Base-by-base conservation (phyloP, 2,797 vertebrate species). In the Paratrypauchen microcephalus region DNA sequence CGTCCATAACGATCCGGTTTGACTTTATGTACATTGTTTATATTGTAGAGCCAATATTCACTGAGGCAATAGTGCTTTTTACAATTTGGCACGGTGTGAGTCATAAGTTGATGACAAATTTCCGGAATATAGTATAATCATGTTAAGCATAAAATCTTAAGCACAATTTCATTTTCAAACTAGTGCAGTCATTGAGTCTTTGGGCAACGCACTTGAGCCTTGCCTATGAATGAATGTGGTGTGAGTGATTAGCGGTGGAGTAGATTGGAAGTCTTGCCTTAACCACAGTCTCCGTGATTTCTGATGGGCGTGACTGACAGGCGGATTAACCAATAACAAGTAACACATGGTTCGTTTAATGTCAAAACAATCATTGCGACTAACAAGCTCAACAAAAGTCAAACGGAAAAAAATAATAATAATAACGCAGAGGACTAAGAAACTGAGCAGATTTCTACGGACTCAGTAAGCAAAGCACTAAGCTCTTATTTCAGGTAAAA, bases 11-110 rank as follows among this genome's bases (percentile, higher is more conserved):
- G 88, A 87, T 81, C 87, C 87, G 88, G 84, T 91, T 92, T 78
- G 73, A 87, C 88, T 91, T 90, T 82, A 90, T 92, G 90, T 86
- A 84, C 78, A 61, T 78, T 89, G 86, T 90, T 92, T 90, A 86
- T 86, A 87, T 90, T 87, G 71, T 78, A 83, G 78, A 78, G 87
- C 83, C 87, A 90, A 91, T 89, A 87, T 88, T 88, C 83, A 80
- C 78, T 80, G 70, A 87, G 83, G 73, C 83, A 85, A 79, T 82
- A 87, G 56, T 75, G 72, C 62, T 69, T 50, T 81, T 81, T 85
- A 74, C 78, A 77, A 82, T 84, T 82, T 74, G 69, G 73, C 78
- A 74, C 72, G 74, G 74, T 75, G 73, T 68, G 74, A 65, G 75
- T 77, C 56, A 21, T 36, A 73, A 85, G 84, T 87, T 81, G 85